Conservation (phyloP, 2,797 vertebrate genomes). For the Argya squamiceps region DNA sequence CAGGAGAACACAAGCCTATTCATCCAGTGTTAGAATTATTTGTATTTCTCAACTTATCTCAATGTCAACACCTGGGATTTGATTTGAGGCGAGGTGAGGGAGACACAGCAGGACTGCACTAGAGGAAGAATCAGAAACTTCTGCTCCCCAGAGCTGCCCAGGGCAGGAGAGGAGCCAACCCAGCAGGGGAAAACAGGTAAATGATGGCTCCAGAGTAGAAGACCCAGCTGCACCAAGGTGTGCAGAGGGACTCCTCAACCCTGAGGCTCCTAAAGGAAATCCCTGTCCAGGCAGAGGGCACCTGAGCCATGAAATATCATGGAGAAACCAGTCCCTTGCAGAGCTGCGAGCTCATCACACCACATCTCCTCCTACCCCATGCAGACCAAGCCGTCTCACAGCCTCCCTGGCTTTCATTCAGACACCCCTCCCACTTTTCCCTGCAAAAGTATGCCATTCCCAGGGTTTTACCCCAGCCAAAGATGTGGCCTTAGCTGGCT, state of each 20-base stretch:
- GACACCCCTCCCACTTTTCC: neutral
- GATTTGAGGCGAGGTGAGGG: neutral
- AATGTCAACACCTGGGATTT: slow-evolving; percentile 12
- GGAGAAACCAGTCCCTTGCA: neutral
- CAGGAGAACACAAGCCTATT: slow-evolving; percentile 51
- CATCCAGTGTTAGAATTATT: slow-evolving; percentile 21
- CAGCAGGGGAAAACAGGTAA: neutral
- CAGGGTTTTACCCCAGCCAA: neutral
- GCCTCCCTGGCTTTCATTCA: neutral
- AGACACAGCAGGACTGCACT: neutral
- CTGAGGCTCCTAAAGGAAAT: neutral
- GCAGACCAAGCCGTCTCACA: neutral
- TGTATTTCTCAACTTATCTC: slow-evolving; percentile 47
- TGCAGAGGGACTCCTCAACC: neutral
- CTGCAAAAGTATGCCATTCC: neutral
- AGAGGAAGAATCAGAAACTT: neutral
- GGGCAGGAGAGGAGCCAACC: neutral
- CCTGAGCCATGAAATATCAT: rapidly evolving
- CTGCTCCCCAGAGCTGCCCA: neutral
- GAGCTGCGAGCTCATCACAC: neutral
- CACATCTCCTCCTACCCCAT: neutral
- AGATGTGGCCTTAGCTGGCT: neutral
- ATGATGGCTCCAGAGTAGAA: neutral
- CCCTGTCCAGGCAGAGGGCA: neutral
- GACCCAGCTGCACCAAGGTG: neutral